These are phyloP conservation scores for Drosophila subquinaria DNA, from an alignment of 2,888 invertebrate genomes.

Conservation along the genomic window DNA sequence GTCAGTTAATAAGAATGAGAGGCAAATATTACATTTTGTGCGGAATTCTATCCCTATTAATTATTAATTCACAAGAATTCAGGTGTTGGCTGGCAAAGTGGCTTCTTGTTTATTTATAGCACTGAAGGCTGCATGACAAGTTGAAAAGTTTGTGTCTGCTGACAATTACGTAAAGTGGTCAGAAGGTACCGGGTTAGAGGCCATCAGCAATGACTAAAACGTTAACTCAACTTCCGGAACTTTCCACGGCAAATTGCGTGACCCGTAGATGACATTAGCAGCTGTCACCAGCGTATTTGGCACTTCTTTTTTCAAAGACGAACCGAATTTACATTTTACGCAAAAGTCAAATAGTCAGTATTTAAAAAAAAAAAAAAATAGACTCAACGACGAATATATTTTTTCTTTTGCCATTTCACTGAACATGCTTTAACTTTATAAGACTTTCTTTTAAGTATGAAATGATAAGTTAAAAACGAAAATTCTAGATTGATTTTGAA, in stretches of 20 bases:
- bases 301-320: slow-evolving; percentile 2
- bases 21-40: neutral
- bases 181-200: slow-evolving; percentile 15
- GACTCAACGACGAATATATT: slow-evolving; percentile 13
- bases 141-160: slow-evolving; percentile 28
- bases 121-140: slow-evolving; percentile 36
- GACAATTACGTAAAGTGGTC: slow-evolving; percentile 41
- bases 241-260: slow-evolving; percentile 53
- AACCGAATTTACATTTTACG: slow-evolving; percentile 17
- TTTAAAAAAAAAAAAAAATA: slow-evolving; percentile 3
- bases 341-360: slow-evolving; percentile 21
- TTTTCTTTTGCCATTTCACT: slow-evolving; percentile 2
- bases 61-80: slow-evolving; percentile 25
- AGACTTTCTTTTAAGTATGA: neutral
- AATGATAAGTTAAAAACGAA: too few species aligned
- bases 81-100: slow-evolving; percentile 23
- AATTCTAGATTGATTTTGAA: neutral
- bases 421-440: neutral
- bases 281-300: slow-evolving; percentile 45
- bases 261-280: slow-evolving; percentile 62
- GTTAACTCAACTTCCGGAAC: slow-evolving; percentile 40
- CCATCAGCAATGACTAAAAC: slow-evolving; percentile 27
- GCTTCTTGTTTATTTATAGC: slow-evolving; percentile 45
- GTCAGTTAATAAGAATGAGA: neutral
- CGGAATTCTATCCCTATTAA: slow-evolving; percentile 9